phyloP scores from a whole-genome alignment of 2,888 invertebrate species.

The Scrobipalpa costella region DNA sequence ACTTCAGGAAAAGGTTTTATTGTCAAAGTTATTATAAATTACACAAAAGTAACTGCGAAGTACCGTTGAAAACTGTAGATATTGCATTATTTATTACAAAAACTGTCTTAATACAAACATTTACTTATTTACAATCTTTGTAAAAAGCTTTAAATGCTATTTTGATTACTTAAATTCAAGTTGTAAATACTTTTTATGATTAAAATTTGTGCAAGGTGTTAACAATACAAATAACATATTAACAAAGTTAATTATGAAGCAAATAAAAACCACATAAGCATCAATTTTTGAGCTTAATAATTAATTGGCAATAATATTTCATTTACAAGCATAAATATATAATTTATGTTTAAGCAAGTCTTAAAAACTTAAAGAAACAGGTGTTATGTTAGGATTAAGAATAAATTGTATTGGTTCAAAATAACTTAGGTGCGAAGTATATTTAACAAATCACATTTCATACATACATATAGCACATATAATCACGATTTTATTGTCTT shows the following conservation, averaged over 20 bases:
- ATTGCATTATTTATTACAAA: conserved; percentile 51
- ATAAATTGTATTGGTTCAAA: neutral
- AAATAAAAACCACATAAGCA: neutral
- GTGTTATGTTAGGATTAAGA: too few species aligned
- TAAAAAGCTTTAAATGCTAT: conserved; percentile 36
- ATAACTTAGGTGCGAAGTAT: neutral
- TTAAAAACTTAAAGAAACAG: too few species aligned
- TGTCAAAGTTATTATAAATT: conserved; percentile 67
- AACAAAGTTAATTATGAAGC: neutral
- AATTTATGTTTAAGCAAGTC: too few species aligned
- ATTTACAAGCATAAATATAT: neutral
- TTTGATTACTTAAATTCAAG: conserved; percentile 17
- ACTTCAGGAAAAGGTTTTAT: conserved; percentile 70
- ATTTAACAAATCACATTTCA: conserved; percentile 13
- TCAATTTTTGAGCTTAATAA: too few species aligned
- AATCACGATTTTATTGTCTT: conserved; percentile 17
- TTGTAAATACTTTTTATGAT: conserved; percentile 14
- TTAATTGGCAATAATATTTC: too few species aligned
- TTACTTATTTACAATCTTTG: conserved; percentile 42
- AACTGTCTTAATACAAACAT: conserved; percentile 31
- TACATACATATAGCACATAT: too few species aligned
- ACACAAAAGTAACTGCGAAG: conserved; percentile 65
- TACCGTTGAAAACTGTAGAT: conserved; percentile 41
- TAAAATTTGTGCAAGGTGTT: conserved; percentile 38
- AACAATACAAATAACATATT: conserved; percentile 18